These are phyloP conservation scores for Lamellibrachia columna DNA, from an alignment of 2,888 invertebrate genomes.

Conservation along the genomic window DNA sequence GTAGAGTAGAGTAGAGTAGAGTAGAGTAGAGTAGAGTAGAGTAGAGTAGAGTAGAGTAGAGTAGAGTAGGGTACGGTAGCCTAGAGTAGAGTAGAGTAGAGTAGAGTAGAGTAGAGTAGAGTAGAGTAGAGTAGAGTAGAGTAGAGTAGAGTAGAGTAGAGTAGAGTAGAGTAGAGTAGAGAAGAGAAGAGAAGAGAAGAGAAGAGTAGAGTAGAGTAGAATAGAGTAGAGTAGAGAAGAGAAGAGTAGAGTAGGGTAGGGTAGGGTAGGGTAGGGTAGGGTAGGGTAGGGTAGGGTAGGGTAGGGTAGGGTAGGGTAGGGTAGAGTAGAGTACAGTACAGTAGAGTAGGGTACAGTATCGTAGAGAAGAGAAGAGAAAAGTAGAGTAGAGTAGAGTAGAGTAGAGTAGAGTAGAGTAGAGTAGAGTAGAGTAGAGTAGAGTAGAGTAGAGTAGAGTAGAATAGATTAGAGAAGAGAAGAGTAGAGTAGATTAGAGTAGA, in stretches of 20 bases:
- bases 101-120: not conserved
- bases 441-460: not conserved
- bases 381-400: constrained; percentile 16
- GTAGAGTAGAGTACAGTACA: not conserved
- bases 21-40: constrained; percentile 8
- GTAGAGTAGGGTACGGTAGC: not conserved
- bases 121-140: not conserved
- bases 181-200: constrained; percentile 9
- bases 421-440: constrained; percentile 19
- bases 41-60: constrained; percentile 8
- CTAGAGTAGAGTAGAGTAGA: too few species aligned
- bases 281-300: not conserved
- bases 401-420: not conserved
- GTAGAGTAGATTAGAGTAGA: too few species aligned
- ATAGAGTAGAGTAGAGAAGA: not conserved
- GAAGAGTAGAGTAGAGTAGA: not conserved
- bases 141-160: constrained; percentile 17
- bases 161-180: not conserved
- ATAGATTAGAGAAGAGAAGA: too few species aligned
- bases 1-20: constrained; percentile 19
- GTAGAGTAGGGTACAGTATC: too few species aligned
- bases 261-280: not conserved
- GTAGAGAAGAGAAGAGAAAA: not conserved
- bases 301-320: not conserved
- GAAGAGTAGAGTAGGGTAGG: not conserved